phyloP scores from a whole-genome alignment of 1,140 invertebrate species.

The Lineus longissimus region DNA sequence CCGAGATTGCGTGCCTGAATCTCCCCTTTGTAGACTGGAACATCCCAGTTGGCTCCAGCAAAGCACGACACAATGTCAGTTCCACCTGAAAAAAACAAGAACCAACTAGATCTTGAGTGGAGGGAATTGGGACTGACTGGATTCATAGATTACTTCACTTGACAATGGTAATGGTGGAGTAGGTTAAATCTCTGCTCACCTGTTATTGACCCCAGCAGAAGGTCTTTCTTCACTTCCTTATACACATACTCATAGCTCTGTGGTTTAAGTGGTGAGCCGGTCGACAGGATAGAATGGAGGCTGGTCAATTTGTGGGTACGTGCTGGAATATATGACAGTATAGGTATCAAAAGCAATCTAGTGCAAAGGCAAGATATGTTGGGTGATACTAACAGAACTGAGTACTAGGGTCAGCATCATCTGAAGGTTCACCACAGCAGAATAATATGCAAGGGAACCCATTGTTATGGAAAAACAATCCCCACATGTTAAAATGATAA shows the following conservation, averaged over 20 bases:
- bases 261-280: constrained; percentile 61
- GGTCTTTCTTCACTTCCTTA: constrained; percentile 57
- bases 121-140: too few relatives aligned
- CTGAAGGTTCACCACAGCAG: not conserved
- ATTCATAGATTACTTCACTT: too few relatives aligned
- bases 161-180: too few relatives aligned
- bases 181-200: too few relatives aligned
- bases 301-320: constrained; percentile 53
- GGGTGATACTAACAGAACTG: constrained; percentile 16
- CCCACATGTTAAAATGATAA: too few relatives aligned
- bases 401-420: constrained; percentile 17
- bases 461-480: too few relatives aligned
- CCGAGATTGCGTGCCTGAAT: constrained; percentile 59
- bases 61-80: constrained; percentile 64
- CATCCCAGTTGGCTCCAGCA: constrained; percentile 58
- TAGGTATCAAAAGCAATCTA: not conserved
- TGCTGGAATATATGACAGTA: constrained; percentile 25
- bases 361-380: too few relatives aligned
- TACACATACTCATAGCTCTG: constrained; percentile 61
- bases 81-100: constrained; percentile 56
- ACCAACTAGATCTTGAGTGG: constrained; percentile 8
- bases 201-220: constrained; percentile 61
- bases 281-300: constrained; percentile 59
- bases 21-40: constrained; percentile 61
- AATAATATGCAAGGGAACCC: too few relatives aligned